These are phyloP conservation scores for Thermophis baileyi DNA, from an alignment of 2,113 vertebrate species.

Conservation along the genomic window DNA sequence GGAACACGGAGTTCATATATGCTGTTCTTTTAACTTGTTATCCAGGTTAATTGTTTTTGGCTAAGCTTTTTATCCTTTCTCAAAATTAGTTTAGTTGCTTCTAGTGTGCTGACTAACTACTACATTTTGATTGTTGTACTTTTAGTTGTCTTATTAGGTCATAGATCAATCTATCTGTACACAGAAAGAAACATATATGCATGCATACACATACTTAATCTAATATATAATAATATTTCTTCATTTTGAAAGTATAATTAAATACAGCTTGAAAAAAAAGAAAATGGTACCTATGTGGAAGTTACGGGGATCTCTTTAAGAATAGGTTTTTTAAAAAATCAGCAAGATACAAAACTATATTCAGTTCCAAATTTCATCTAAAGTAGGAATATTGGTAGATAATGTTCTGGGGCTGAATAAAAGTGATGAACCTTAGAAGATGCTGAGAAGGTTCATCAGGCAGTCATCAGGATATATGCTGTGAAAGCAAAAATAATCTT, in stretches of 20 bases:
- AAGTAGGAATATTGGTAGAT: too few relatives aligned
- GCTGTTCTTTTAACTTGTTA: not conserved
- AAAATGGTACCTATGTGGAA: not conserved
- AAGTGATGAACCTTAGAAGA: too few relatives aligned
- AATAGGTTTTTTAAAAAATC: not conserved
- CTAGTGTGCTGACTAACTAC: too few relatives aligned
- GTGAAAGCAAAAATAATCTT: not conserved
- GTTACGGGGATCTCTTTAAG: not conserved
- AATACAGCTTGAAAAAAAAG: not conserved
- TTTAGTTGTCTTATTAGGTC: too few relatives aligned
- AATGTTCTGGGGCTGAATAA: too few relatives aligned
- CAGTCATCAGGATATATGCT: too few relatives aligned
- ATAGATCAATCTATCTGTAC: too few relatives aligned
- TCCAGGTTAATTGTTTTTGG: not conserved
- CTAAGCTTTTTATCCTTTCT: not conserved
- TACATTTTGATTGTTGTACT: too few relatives aligned
- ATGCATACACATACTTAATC: not conserved
- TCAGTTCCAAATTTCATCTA: not conserved
- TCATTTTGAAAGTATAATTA: not conserved
- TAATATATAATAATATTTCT: not conserved
- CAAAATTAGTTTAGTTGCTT: not conserved
- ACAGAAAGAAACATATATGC: not conserved
- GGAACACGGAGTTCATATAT: not conserved
- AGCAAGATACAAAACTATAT: not conserved
- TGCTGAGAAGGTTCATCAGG: too few relatives aligned